These are phyloP conservation scores for Ceratina japonica DNA, from an alignment of 1,140 invertebrate genomes.

Conservation along the genomic window DNA sequence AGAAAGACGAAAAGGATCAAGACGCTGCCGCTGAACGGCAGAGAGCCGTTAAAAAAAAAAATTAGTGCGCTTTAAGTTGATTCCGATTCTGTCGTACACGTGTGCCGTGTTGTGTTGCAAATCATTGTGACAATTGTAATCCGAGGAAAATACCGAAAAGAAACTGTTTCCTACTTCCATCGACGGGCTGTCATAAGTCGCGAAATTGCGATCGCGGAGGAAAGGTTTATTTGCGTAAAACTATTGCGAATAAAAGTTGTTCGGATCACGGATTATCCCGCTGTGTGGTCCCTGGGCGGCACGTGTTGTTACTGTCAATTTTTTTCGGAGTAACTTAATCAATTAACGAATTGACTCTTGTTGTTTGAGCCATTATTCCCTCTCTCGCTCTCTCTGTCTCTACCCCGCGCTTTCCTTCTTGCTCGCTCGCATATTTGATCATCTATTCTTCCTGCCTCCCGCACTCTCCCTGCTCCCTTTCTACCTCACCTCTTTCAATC, in stretches of 20 bases:
- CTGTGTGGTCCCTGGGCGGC: no score
- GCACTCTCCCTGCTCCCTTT: no score
- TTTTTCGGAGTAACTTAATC: background rate
- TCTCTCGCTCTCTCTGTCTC: background rate
- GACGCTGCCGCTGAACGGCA: background rate
- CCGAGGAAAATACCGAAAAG: no score
- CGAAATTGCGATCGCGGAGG: conserved; percentile 91
- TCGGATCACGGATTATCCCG: no score
- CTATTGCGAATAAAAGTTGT: no score
- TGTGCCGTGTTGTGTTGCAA: conserved; percentile 29
- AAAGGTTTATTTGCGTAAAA: conserved; percentile 80
- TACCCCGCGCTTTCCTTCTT: no score
- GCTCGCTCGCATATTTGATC: no score
- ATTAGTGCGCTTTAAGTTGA: conserved; percentile 3
- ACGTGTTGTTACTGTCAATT: no score
- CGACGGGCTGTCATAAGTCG: background rate
- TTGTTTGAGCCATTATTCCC: background rate
- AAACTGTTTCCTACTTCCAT: conserved; percentile 83
- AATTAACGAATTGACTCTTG: background rate
- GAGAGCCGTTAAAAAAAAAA: background rate
- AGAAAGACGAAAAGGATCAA: no score
- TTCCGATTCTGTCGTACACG: background rate
- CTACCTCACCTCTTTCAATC: background rate
- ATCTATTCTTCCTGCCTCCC: no score
- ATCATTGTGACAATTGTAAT: background rate